Base-by-base conservation (phyloP, 2,888 invertebrate genomes). In the Caenorhabditis sp. region DNA sequence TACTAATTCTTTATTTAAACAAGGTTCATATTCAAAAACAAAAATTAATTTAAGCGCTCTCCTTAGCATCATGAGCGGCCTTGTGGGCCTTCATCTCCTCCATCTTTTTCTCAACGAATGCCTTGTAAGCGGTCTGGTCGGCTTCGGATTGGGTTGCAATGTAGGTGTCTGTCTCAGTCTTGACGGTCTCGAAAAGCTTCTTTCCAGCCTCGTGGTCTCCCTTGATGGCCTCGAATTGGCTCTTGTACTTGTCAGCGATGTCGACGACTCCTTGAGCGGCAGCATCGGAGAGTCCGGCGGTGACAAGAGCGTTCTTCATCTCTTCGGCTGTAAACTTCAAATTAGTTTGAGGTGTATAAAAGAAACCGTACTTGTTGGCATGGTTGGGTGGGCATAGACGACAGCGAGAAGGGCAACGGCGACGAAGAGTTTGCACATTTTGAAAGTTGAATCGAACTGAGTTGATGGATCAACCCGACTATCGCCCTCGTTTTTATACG, bases 241-340 rank as follows among this genome's bases (percentile, higher is more conserved):
- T 59, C 59, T 68, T 68, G 69, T 76, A 59, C 22, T 59, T 69
- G 24, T 76, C 76, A 49, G 59, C 76, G 61, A 76, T 76, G n/a
- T 44, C 61, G 26, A 69, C 68, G 61, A 76, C 14, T 69, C 69
- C 76, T 26, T 68, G 68, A 38, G 76, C 68, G n/a, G 76, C 76
- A 14, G 54, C 38, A 4, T 58, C 59, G 14, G 76, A 76, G 31
- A 76, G 5, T 51, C 76, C 76, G 19, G 68, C 76, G 10, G 41
- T 38, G 14, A 51, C 41, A 16, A 76, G 76, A 31, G 68, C 38
- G n/a, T 47, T 24, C 28, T 76, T 69, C 35, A 68, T 59, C 41
- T 76, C 59, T 49, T 68, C 68, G n/a, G 59, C 76, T 68, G 38
- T 19, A 68, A 61, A 14, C 14, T 54, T 24, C 1, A 26, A 12